A percentile compares a stretch with the other conserved stretches of the same genome.
These are phyloP conservation scores for Strigamia maritima DNA, from an alignment of 2,888 invertebrate species.

Conservation along the genomic window DNA sequence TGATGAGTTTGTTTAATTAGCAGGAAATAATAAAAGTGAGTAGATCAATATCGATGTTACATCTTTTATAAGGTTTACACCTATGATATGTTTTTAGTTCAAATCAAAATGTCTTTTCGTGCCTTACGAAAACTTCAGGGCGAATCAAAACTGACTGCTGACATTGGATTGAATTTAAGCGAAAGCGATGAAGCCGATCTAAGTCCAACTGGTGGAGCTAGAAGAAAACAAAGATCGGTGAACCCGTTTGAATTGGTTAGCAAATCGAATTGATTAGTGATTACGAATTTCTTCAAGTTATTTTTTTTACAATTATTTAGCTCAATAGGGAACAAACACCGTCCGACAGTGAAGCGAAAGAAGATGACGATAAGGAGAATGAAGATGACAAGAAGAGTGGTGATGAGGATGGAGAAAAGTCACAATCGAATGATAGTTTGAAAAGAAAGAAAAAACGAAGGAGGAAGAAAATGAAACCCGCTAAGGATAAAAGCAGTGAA, in stretches of 20 bases:
- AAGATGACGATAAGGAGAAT: slow-evolving; percentile 63
- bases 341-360: slow-evolving; percentile 57
- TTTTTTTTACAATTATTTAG: slow-evolving; percentile 38
- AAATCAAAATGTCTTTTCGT: slow-evolving; percentile 47
- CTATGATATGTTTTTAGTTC: not conserved
- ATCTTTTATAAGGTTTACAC: not conserved
- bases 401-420: slow-evolving; percentile 44
- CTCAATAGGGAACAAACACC: slow-evolving; percentile 44
- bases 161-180: slow-evolving; percentile 56
- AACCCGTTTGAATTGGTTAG: slow-evolving; percentile 69
- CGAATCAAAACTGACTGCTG: slow-evolving; percentile 54
- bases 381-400: slow-evolving; percentile 55
- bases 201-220: slow-evolving; percentile 44
- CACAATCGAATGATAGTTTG: slow-evolving; percentile 56
- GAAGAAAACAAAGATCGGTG: slow-evolving; percentile 43
- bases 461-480: slow-evolving; percentile 44
- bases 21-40: not conserved
- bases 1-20: no score
- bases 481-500: slow-evolving; percentile 56
- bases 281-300: not conserved
- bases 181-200: slow-evolving; percentile 47
- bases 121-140: slow-evolving; percentile 57
- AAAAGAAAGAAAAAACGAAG: slow-evolving; percentile 64
- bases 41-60: no score
- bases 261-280: not conserved